A percentile compares a stretch with the other conserved stretches of the same genome.
Conservation (phyloP, 2,888 invertebrate genomes). For the Drosophila limbata region DNA sequence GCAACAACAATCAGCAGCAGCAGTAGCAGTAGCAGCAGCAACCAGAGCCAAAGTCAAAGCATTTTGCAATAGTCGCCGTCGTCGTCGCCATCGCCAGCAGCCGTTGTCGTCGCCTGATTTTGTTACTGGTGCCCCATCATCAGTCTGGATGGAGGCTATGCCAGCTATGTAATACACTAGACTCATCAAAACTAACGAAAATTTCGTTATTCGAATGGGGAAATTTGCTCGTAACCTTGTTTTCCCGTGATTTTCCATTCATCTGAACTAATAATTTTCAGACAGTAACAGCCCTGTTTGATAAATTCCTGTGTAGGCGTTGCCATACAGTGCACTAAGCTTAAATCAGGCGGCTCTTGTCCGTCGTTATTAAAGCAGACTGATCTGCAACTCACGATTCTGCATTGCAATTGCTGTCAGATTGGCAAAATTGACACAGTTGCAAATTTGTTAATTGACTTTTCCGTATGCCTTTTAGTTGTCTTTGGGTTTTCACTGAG, state of each 20-base stretch:
- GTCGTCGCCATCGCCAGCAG: slow-evolving; percentile 34
- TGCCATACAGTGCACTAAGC: not conserved
- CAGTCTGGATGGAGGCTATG: slow-evolving; percentile 23
- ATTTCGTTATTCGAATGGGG: not conserved
- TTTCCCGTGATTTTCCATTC: slow-evolving; percentile 3
- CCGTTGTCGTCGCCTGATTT: slow-evolving; percentile 35
- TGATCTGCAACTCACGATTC: not conserved
- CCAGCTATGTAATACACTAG: slow-evolving; percentile 36
- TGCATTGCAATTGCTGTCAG: not conserved
- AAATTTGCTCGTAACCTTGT: slow-evolving; percentile 7
- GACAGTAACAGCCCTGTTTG: not conserved
- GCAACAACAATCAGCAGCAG: slow-evolving; percentile 29
- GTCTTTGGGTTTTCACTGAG: not conserved
- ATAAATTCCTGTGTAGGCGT: not conserved
- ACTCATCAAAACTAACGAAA: slow-evolving; percentile 11
- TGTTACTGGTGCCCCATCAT: slow-evolving; percentile 18
- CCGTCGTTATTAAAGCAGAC: not conserved
- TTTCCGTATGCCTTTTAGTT: not conserved
- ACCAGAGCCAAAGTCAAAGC: slow-evolving; percentile 64
- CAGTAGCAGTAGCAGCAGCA: slow-evolving; percentile 26
- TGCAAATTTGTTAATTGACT: not conserved
- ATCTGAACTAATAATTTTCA: not conserved
- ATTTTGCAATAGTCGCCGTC: slow-evolving; percentile 62
- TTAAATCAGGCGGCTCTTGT: slow-evolving; percentile 10
- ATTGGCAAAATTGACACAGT: not conserved